A percentile compares a stretch with the other conserved stretches of the same genome.
Evolutionary conservation across 2,797 vertebrate genomes (phyloP).

Genomic region (Acropternis orthonyx): DNA sequence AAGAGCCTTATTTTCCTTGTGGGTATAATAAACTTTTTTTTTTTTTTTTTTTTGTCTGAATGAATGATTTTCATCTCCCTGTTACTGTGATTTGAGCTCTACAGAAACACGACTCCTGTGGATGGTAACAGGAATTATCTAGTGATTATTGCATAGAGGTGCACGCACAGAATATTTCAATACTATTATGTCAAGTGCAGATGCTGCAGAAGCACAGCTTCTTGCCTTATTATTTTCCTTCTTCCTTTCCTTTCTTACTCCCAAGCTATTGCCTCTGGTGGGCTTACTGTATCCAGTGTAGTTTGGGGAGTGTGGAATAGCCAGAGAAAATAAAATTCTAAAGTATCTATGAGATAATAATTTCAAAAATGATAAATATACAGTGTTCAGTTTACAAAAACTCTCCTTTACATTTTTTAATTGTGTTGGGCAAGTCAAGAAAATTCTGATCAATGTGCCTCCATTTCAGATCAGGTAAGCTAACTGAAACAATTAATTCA

Average conservation of each 20-base stretch:
- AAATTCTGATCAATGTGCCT: background rate
- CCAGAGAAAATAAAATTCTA: background rate
- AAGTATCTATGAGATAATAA: background rate
- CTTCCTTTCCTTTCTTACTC: background rate
- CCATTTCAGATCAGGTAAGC: background rate
- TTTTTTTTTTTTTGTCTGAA: background rate
- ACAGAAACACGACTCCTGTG: background rate
- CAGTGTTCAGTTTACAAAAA: background rate
- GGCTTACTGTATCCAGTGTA: background rate
- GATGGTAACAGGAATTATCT: slow-evolving; percentile 40
- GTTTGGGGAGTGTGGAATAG: background rate
- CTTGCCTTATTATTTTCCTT: background rate
- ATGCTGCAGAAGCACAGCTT: background rate
- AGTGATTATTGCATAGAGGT: slow-evolving; percentile 16
- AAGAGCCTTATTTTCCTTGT: background rate
- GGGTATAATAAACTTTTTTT: background rate
- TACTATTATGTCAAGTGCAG: background rate
- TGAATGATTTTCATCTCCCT: background rate
- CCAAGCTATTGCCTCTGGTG: background rate
- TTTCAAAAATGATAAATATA: background rate
- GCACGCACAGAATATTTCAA: slow-evolving; percentile 36
- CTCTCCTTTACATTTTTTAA: background rate
- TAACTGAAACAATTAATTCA: background rate
- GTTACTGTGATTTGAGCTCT: slow-evolving; percentile 11
- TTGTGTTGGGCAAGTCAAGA: background rate